Evolutionary conservation across 1,140 invertebrate genomes (phyloP), one percentile per base, ranked within the genome.

Genomic region (Diachasmimorpha longicaudata): DNA sequence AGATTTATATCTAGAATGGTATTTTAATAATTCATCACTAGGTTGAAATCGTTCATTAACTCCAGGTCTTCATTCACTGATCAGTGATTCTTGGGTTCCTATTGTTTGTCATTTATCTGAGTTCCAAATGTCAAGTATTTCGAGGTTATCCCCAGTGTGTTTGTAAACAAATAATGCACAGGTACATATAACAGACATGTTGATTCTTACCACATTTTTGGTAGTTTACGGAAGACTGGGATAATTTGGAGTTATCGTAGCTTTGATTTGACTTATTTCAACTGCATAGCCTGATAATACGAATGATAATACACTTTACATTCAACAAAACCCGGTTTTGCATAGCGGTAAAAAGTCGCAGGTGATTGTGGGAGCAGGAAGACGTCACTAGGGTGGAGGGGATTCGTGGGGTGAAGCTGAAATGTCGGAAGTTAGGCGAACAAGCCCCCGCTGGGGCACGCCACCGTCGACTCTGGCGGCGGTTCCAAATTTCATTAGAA

Each of bases 1-100:
- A 63, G 44, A 44, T 25, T 71, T 83, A 84, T 83, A 85, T 88
- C 86, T 82, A 73, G 16, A 66, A 37, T 23, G 55, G 37, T 13
- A 74, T 21, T 46, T 19, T 3, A 67, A 67, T 55, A 31, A 31
- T 55, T 48, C 21, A n/a, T 72, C 52, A 71, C 16, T 10, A 10
- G 9, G 14, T 52, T 25, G 0, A 63, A n/a, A 16, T 19, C 23
- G 52, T 16, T 55, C 31, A 72, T 55, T 4, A 16, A 55, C 42
- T 63, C 13, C 63, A 63, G 14, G 31, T 72, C 25, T 72, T 31
- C n/a, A 48, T 71, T 70, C 23, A n/a, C 13, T 70, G 19, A 70
- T 6, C 19, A 13, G 0, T 68, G 31, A 68, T 68, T 68, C 25
- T 16, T 39, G 0, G 3, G 16, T 52, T 19, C 13, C 5, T 10